These are phyloP conservation scores for Drosophila recens DNA, from an alignment of 2,888 invertebrate species.

Conservation along the genomic window DNA sequence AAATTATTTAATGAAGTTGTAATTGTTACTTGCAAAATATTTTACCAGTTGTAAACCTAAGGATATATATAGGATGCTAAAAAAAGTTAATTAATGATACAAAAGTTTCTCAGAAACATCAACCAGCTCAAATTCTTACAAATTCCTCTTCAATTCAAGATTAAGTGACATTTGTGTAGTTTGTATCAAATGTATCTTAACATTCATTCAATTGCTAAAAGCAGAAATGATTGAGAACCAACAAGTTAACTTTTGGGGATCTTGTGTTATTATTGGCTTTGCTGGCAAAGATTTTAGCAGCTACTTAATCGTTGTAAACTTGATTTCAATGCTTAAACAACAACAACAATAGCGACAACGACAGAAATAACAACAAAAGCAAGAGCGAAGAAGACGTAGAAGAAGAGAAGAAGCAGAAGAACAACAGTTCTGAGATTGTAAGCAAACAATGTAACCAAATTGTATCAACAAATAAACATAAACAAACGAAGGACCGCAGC, in stretches of 20 bases:
- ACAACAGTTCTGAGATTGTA: constrained; percentile 66
- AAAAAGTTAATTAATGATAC: too few relatives aligned
- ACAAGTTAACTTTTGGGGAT: constrained; percentile 31
- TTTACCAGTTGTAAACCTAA: too few relatives aligned
- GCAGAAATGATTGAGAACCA: constrained; percentile 8
- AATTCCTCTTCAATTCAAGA: neutral
- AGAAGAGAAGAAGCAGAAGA: constrained; percentile 23
- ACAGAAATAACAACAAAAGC: constrained; percentile 14
- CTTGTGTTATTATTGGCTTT: constrained; percentile 57
- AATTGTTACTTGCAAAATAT: too few relatives aligned
- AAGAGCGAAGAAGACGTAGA: constrained; percentile 21
- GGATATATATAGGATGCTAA: too few relatives aligned
- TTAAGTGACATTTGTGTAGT: neutral
- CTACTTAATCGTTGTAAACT: constrained; percentile 76
- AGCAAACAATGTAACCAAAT: constrained; percentile 80
- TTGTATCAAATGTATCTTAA: constrained; percentile 1
- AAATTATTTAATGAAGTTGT: too few relatives aligned
- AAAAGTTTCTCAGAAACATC: too few relatives aligned
- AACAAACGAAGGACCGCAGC: constrained; percentile 70
- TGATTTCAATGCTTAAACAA: constrained; percentile 57
- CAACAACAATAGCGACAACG: constrained; percentile 21
- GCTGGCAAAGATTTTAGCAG: constrained; percentile 64
- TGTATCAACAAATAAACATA: constrained; percentile 80
- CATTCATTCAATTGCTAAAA: constrained; percentile 7
- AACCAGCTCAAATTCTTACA: neutral